Evolutionary conservation across 2,797 vertebrate species (phyloP), one percentile per base, ranked within the genome.

Genomic region (Gastrophryne carolinensis): DNA sequence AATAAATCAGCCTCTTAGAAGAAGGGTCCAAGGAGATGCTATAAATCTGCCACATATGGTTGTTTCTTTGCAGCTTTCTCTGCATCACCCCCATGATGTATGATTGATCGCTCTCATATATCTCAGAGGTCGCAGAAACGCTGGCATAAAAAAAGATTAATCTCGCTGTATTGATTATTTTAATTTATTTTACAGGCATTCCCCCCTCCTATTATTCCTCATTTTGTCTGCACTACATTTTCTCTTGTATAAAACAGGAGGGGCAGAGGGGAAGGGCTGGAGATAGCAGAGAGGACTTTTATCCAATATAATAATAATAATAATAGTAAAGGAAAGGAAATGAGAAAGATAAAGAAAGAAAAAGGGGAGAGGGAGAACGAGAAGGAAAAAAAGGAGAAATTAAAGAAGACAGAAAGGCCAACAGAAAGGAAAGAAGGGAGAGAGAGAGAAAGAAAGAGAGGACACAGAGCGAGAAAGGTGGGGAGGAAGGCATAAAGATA

Each of bases 101-200:
- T 65, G 72, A 73, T 73, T 73, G 72, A 73, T 65, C 37, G 50
- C 47, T 73, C 27, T 53, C 63, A 73, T 73, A 65, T 73, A 73
- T 65, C 27, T 66, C 35, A 52, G 62, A 57, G 72, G 72, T 73
- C 72, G 44, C 12, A 29, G 35, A 15, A 19, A 73, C 50, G 21
- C n/a, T 17, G 30, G 29, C 17, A 23, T 15, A 23, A 17, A 37
- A 41, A 61, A 39, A 52, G 9, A 72, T 35, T 56, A 27, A 26
- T 58, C 52, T 70, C 17, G 13, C 32, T 52, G 44, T 57, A 70
- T 70, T 70, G 67, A 70, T 70, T 70, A 70, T 53, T 41, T 56
- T 6, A 54, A 53, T 54, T 64, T 11, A 39, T 73, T 49, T 64
- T 5, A 1, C 32, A 73, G 47, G 70, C 24, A 24, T 68, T 44